These are phyloP conservation scores for Coregonus sp. DNA, from an alignment of 2,797 vertebrate genomes.

Conservation along the genomic window DNA sequence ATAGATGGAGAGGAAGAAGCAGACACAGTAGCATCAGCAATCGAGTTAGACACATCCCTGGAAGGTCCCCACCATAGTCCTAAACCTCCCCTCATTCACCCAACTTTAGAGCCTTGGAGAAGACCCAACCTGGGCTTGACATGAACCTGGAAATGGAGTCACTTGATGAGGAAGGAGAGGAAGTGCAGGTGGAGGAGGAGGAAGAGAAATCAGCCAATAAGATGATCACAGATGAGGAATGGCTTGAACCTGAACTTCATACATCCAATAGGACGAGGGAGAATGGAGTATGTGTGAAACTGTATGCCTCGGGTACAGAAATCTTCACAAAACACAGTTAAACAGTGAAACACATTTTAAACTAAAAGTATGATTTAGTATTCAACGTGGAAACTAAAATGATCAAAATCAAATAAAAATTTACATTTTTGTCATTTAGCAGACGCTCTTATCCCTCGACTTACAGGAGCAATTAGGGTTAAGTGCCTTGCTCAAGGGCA, in stretches of 20 bases:
- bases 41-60: background rate
- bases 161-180: background rate
- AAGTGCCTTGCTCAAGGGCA: no score
- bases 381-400: background rate
- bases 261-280: background rate
- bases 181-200: background rate
- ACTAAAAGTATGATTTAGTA: background rate
- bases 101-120: no score
- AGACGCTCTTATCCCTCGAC: no score
- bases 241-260: background rate
- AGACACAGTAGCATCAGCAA: background rate
- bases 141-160: no score
- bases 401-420: background rate
- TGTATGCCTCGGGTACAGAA: background rate
- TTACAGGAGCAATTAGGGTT: no score
- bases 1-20: background rate
- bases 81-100: no score
- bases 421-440: no score
- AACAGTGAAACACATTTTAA: background rate
- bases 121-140: no score
- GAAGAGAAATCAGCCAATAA: background rate
- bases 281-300: background rate
- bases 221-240: background rate
- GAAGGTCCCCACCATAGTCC: no score
- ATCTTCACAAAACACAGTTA: background rate